A percentile compares a stretch with the other conserved stretches of the same genome.
phyloP scores from a whole-genome alignment of 2,113 vertebrate species.

The Rattus rattus region DNA sequence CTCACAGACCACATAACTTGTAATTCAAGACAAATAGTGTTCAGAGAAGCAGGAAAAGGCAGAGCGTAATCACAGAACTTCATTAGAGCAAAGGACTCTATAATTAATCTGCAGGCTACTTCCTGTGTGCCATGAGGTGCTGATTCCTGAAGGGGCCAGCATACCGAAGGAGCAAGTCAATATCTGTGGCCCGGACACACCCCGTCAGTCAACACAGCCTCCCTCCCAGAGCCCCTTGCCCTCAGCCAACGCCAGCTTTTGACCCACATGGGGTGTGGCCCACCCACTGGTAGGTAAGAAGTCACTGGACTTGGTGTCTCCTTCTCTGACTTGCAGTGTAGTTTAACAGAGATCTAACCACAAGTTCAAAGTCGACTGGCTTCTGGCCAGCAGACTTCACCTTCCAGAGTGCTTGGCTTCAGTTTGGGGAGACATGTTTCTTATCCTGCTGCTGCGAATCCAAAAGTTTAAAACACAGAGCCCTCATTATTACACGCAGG shows the following conservation, averaged over 20 bases:
- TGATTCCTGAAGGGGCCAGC: background rate
- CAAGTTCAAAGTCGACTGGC: background rate
- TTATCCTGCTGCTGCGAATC: background rate
- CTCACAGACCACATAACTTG: conserved; percentile 29
- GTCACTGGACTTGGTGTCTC: background rate
- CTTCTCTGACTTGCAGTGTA: background rate
- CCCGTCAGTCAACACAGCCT: background rate
- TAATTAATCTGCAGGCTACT: conserved; percentile 33
- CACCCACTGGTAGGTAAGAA: background rate
- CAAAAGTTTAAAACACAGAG: conserved; percentile 2
- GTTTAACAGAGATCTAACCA: background rate
- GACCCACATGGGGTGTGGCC: background rate
- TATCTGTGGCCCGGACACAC: background rate
- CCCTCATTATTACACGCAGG: background rate
- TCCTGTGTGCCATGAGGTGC: background rate
- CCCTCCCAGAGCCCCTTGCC: background rate
- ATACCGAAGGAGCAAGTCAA: background rate
- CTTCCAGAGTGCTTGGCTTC: conserved; percentile 21
- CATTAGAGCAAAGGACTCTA: background rate
- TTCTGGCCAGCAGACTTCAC: conserved; percentile 23
- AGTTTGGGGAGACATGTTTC: conserved; percentile 25
- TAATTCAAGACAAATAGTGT: conserved; percentile 23
- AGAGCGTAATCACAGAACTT: conserved; percentile 40
- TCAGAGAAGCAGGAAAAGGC: conserved; percentile 46
- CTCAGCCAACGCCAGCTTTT: background rate